phyloP scores from a whole-genome alignment of 2,113 vertebrate species.

The Columba janthina region DNA sequence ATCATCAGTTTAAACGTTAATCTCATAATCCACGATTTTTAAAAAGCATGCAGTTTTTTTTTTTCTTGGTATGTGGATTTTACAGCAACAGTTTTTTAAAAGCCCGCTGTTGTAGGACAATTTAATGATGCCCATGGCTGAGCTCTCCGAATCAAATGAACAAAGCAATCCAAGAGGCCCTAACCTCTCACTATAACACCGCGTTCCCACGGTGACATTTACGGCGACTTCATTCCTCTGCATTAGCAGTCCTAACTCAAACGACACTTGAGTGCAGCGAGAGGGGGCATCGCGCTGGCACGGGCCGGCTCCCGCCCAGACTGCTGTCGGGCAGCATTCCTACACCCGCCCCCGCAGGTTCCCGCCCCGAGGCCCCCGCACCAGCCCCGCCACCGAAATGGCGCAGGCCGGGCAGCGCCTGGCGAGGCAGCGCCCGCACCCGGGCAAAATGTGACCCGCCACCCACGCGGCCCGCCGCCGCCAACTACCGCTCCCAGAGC shows the following conservation, averaged over 20 bases:
- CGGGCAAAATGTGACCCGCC: not conserved
- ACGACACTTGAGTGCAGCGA: rapidly evolving
- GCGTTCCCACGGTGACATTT: rapidly evolving
- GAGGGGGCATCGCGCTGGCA: rapidly evolving
- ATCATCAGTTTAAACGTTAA: rapidly evolving
- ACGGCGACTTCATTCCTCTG: rapidly evolving
- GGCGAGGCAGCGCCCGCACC: not conserved
- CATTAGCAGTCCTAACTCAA: rapidly evolving
- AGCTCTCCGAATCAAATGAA: rapidly evolving
- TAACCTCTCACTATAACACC: rapidly evolving
- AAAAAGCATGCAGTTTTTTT: not conserved
- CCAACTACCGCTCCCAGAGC: not conserved
- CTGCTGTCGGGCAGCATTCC: rapidly evolving
- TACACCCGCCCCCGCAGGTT: rapidly evolving
- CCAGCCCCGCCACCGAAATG: not conserved
- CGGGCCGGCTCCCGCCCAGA: rapidly evolving
- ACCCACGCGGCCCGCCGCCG: not conserved
- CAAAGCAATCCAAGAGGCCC: rapidly evolving
- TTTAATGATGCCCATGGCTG: rapidly evolving
- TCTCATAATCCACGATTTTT: rapidly evolving
- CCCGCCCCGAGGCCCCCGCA: rapidly evolving
- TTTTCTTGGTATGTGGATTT: not conserved
- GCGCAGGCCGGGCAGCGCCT: not conserved
- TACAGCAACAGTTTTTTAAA: rapidly evolving
- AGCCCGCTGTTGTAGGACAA: rapidly evolving